phyloP scores from a whole-genome alignment of 2,888 invertebrate genomes.

The Ferrisia virgata region DNA sequence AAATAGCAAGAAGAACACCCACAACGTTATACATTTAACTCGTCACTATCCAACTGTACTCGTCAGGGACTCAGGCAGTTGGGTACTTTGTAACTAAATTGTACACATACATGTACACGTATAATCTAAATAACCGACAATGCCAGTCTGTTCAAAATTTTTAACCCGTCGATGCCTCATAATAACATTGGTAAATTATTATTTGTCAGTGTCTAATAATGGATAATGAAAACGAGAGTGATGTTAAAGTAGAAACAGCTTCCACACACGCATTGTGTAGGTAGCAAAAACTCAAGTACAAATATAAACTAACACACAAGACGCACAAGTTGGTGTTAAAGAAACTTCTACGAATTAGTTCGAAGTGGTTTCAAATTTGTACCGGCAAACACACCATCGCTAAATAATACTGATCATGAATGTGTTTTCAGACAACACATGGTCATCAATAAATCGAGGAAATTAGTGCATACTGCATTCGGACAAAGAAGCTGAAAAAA shows the following conservation, averaged over 20 bases:
- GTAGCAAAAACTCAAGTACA: neutral
- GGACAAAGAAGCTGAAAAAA: too few relatives aligned
- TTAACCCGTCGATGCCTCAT: neutral
- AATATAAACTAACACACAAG: neutral
- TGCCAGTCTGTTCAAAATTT: neutral
- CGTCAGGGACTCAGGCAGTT: too few relatives aligned
- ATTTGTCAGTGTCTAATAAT: neutral
- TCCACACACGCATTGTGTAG: neutral
- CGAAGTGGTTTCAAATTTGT: neutral
- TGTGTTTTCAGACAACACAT: too few relatives aligned
- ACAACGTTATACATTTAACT: neutral
- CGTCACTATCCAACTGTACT: too few relatives aligned
- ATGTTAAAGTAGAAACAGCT: neutral
- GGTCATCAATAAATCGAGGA: too few relatives aligned
- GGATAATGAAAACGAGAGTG: neutral
- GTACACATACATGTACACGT: neutral
- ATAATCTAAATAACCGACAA: neutral
- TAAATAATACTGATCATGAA: too few relatives aligned
- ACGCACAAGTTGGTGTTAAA: neutral
- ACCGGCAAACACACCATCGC: neutral
- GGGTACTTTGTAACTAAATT: neutral
- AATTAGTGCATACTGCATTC: too few relatives aligned
- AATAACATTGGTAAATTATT: neutral
- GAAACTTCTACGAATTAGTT: neutral
- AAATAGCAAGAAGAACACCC: neutral